These are phyloP conservation scores for Drosophila ezoana DNA, from an alignment of 2,888 invertebrate genomes.

Conservation along the genomic window DNA sequence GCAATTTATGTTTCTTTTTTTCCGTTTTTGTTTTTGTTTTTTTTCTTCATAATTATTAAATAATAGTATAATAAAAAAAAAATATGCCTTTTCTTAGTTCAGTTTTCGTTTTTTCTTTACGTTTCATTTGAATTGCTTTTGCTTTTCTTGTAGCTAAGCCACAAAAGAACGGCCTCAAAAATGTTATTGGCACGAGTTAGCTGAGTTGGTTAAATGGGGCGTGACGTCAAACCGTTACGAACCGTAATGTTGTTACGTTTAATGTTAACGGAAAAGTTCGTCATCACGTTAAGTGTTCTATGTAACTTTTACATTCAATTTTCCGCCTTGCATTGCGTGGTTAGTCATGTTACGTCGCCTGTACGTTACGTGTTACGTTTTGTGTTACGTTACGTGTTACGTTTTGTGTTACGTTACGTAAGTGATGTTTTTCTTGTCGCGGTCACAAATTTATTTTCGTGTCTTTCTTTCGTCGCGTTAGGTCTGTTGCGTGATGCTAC, in stretches of 20 bases:
- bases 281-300: not conserved
- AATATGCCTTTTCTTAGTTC: slow-evolving; percentile 57
- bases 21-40: not conserved
- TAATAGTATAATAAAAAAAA: slow-evolving; percentile 38
- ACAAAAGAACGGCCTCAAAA: slow-evolving; percentile 49
- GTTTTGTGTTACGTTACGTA: slow-evolving; percentile 1
- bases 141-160: slow-evolving; percentile 43
- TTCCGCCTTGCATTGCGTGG: slow-evolving; percentile 7
- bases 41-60: slow-evolving; percentile 24
- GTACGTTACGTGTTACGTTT: too few relatives aligned
- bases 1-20: slow-evolving; percentile 17
- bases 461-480: not conserved
- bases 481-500: slow-evolving; percentile 1
- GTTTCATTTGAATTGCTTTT: slow-evolving; percentile 30
- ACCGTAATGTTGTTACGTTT: slow-evolving; percentile 9
- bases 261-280: not conserved
- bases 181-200: slow-evolving; percentile 46
- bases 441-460: too few relatives aligned
- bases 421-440: not conserved
- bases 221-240: slow-evolving; percentile 14
- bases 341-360: too few relatives aligned
- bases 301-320: slow-evolving; percentile 1
- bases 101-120: slow-evolving; percentile 17
- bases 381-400: too few relatives aligned
- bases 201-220: slow-evolving; percentile 35